Conservation (phyloP, 2,113 vertebrate species). For the Aramus guarauna region DNA sequence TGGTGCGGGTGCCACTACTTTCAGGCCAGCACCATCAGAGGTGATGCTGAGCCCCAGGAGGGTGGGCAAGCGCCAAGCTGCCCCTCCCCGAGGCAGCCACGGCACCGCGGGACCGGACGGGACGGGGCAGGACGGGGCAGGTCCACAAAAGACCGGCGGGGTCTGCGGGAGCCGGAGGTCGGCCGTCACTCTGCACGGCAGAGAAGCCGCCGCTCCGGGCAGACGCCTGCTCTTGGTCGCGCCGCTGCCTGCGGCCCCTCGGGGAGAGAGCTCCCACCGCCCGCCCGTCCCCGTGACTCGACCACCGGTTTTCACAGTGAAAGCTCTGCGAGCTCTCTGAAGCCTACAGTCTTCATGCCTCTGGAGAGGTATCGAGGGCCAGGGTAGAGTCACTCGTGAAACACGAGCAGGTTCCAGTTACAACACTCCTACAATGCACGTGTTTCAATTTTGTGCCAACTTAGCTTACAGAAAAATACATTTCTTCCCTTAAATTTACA, state of each 20-base stretch:
- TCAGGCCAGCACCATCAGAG: neutral
- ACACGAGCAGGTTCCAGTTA: neutral
- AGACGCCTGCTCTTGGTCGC: accelerated
- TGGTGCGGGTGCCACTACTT: neutral
- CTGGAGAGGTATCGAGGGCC: neutral
- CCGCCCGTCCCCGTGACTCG: too few relatives aligned
- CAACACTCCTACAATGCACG: neutral
- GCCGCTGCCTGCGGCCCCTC: neutral
- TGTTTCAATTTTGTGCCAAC: neutral
- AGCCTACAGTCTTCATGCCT: neutral
- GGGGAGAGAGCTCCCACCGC: neutral
- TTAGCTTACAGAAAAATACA: slow-evolving; percentile 28
- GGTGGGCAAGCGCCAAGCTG: neutral
- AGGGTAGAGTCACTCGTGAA: neutral
- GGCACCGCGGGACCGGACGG: accelerated
- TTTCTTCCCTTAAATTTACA: slow-evolving; percentile 40
- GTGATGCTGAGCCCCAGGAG: neutral
- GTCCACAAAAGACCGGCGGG: accelerated
- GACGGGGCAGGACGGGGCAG: accelerated
- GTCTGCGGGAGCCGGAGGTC: neutral
- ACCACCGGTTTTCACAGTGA: neutral
- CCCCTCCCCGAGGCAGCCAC: accelerated
- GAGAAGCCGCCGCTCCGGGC: neutral
- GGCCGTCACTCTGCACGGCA: slow-evolving; percentile 55
- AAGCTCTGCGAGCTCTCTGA: neutral